These are phyloP conservation scores for Lordiphosa fenestrarum DNA, from an alignment of 2,888 invertebrate genomes.

Conservation along the genomic window DNA sequence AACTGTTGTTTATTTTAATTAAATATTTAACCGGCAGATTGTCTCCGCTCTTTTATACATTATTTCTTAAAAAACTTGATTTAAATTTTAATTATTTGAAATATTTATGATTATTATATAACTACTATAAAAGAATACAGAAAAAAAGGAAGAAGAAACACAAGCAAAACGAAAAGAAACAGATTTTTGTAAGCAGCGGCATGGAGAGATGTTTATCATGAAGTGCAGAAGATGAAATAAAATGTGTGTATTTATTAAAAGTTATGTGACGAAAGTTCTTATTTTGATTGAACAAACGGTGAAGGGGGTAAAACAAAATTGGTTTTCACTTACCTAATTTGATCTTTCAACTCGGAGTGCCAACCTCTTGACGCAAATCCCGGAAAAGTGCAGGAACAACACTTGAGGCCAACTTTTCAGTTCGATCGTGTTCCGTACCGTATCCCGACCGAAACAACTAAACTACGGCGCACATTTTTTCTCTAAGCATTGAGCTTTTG, in stretches of 20 bases:
- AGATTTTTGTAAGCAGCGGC: constrained; percentile 42
- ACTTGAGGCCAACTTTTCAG: too few relatives aligned
- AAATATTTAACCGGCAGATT: constrained; percentile 33
- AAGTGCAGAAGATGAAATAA: constrained; percentile 65
- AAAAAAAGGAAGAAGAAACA: constrained; percentile 39
- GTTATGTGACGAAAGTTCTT: constrained; percentile 33
- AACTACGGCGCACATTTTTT: too few relatives aligned
- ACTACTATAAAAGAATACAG: constrained; percentile 5
- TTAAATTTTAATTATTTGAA: constrained; percentile 59
- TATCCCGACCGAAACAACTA: too few relatives aligned
- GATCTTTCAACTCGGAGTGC: too few relatives aligned
- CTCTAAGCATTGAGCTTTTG: too few relatives aligned
- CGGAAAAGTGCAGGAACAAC: too few relatives aligned
- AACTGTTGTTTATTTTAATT: constrained; percentile 59
- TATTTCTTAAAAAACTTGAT: constrained; percentile 38
- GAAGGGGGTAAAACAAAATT: too few relatives aligned
- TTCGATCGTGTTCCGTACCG: too few relatives aligned
- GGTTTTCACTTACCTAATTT: too few relatives aligned
- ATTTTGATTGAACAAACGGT: too few relatives aligned
- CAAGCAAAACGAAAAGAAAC: constrained; percentile 26
- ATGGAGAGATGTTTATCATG: constrained; percentile 61
- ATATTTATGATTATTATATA: constrained; percentile 18
- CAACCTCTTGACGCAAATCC: too few relatives aligned
- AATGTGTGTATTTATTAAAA: constrained; percentile 72
- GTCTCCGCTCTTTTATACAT: too few relatives aligned